These are phyloP conservation scores for Microcebus murinus DNA, from an alignment of 2,113 vertebrate genomes.

Conservation along the genomic window DNA sequence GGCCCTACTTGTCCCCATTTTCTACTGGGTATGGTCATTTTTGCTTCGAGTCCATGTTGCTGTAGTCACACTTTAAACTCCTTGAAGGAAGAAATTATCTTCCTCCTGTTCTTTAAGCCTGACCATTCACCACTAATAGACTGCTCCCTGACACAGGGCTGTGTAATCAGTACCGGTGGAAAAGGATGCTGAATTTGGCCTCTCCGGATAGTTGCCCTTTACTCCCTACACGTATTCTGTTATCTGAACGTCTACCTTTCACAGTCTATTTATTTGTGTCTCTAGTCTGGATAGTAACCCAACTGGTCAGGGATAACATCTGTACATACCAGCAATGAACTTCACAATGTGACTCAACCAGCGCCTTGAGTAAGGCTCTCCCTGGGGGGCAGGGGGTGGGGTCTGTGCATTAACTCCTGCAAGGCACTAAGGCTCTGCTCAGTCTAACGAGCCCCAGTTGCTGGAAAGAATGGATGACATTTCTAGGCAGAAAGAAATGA, in stretches of 20 bases:
- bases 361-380: background rate
- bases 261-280: background rate
- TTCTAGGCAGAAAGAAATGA: slow-evolving; percentile 4
- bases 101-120: background rate
- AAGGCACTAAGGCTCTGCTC: background rate
- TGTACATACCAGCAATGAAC: background rate
- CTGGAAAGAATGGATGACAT: background rate
- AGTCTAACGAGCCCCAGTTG: background rate
- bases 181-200: background rate
- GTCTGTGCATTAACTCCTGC: background rate
- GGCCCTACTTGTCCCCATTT: background rate
- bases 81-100: background rate
- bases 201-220: slow-evolving; percentile 24
- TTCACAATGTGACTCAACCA: background rate
- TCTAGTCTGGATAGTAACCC: slow-evolving; percentile 22
- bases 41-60: background rate
- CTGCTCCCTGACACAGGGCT: background rate
- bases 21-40: background rate
- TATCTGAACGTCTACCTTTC: slow-evolving; percentile 31
- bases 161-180: too few relatives aligned
- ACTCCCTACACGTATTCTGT: background rate
- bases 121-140: background rate
- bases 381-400: too few relatives aligned
- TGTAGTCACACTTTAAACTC: background rate
- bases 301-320: background rate